Evolutionary conservation across 2,797 vertebrate genomes (phyloP), one percentile per base, ranked within the genome.

Genomic region (Macroramphosus scolopax): DNA sequence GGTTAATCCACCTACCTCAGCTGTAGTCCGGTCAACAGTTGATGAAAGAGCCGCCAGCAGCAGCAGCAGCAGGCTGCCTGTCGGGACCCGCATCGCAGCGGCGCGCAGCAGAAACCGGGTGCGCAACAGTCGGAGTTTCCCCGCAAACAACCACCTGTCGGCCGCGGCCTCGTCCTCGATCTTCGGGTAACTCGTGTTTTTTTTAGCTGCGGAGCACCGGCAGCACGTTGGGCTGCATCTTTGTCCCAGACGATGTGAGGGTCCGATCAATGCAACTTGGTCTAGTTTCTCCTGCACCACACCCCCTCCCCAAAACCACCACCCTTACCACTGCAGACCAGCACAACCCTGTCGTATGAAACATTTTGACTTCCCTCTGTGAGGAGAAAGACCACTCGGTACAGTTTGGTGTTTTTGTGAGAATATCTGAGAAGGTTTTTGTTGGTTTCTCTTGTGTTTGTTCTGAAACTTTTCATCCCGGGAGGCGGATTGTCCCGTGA

Each of bases 191-290:
- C 11, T 63, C 36, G 15, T 25, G 17, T 22, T 22, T 6, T 22
- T 20, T 29, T 78, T 67, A 81, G 78, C 36, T 28, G 46, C 63
- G 36, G 78, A 82, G 81, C 75, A 15, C 41, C 14, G 44, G 34
- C 76, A 43, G 50, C 57, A 62, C 76, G 77, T 77, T 81, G 34
- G 67, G 75, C 82, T 74, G 82, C 88, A 92, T 91, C 86, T 90
- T 91, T 82, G 81, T 85, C 81, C 72, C 55, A 74, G 48, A 73
- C 81, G 85, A 79, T 89, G 49, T 92, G 91, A 85, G 66, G 51
- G 51, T 80, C 41, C 56, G 77, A 67, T 80, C 82, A 59, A 77
- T 75, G 78, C 48, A 56, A 78, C 63, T 84, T 40, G 65, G 68
- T 83, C 71, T 85, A 75, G 78, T 81, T 77, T 75, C 20, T 63